Evolutionary conservation across 2,113 vertebrate species (phyloP).

Genomic region (Canis aureus): DNA sequence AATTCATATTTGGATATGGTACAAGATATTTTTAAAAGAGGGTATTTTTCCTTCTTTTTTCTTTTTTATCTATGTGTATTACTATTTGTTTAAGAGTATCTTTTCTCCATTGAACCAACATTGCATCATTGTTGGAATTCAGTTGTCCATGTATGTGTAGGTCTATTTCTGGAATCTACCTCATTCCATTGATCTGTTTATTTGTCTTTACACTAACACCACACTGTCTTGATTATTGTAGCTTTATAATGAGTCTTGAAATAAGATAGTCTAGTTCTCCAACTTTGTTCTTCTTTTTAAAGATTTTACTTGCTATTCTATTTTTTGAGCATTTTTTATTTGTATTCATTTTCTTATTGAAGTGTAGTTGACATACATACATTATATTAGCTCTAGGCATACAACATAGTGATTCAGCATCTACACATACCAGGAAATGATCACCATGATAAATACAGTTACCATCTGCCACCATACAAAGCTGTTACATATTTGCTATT

Average conservation of each 20-base stretch:
- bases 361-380: not conserved
- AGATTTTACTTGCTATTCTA: not conserved
- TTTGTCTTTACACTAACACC: not conserved
- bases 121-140: not conserved
- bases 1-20: not conserved
- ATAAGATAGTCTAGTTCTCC: not conserved
- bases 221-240: not conserved
- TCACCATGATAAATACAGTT: not conserved
- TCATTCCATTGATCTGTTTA: not conserved
- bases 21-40: not conserved
- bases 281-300: not conserved
- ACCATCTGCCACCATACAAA: not conserved
- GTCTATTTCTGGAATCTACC: not conserved
- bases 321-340: not conserved
- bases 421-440: not conserved
- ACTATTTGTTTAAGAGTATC: not conserved
- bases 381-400: not conserved
- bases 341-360: not conserved
- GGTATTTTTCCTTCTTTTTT: not conserved
- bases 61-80: not conserved
- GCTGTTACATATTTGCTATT: not conserved
- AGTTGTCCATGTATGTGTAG: rapidly evolving
- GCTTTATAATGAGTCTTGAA: not conserved
- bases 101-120: not conserved
- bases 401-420: not conserved